These are phyloP conservation scores for Phataginus tetradactyla DNA, from an alignment of 2,797 vertebrate species.

Conservation along the genomic window DNA sequence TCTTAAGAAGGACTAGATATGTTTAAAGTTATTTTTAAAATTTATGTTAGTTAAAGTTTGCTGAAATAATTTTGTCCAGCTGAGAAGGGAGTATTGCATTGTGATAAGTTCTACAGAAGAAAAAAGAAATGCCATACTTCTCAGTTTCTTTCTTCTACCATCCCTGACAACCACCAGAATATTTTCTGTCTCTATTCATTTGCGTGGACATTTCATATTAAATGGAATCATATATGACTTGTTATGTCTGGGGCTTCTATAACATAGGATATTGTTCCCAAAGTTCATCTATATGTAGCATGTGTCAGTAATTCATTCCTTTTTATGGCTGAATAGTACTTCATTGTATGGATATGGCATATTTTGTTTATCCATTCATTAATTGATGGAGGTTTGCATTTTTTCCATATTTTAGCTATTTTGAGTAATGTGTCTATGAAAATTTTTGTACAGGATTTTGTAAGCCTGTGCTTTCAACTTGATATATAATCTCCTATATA, in stretches of 20 bases:
- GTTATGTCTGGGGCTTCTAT: background rate
- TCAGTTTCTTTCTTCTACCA: background rate
- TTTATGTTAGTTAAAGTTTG: background rate
- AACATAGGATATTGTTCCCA: background rate
- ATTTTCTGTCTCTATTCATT: background rate
- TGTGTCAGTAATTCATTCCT: background rate
- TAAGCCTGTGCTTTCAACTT: background rate
- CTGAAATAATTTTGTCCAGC: background rate
- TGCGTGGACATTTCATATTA: background rate
- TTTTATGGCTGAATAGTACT: background rate
- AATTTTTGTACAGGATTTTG: background rate
- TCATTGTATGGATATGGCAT: background rate
- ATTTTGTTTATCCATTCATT: background rate
- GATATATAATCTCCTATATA: no score
- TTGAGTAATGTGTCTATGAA: background rate
- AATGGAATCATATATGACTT: background rate
- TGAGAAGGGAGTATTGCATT: background rate
- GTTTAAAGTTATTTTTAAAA: slow-evolving; percentile 8
- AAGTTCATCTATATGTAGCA: background rate
- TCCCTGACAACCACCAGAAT: background rate
- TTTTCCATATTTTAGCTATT: background rate
- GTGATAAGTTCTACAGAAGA: background rate
- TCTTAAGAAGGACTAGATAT: background rate
- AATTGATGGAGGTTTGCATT: background rate
- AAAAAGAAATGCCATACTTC: background rate